Percentiles rank a stretch among this genome's conserved stretches.
Evolutionary conservation across 2,888 invertebrate genomes (phyloP).

Genomic region (Limnephilus marmoratus): DNA sequence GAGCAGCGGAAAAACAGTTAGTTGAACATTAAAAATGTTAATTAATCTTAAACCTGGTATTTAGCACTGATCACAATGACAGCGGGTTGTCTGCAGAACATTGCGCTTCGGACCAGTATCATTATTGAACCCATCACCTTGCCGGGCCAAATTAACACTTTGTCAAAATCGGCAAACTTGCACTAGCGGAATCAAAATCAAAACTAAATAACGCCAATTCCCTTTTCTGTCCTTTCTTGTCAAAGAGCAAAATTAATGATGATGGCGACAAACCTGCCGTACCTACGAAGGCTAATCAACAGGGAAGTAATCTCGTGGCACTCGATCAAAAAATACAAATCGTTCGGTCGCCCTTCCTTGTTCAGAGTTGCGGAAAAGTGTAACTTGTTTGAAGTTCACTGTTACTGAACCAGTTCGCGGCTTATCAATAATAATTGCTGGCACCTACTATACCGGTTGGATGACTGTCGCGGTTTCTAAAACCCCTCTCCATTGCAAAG

Average conservation of each 20-base stretch:
- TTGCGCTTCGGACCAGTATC: neutral
- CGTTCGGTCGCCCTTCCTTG: neutral
- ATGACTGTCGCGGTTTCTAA: constrained; percentile 22
- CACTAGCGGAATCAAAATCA: neutral
- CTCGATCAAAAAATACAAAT: constrained; percentile 16
- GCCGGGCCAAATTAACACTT: neutral
- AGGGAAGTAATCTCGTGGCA: neutral
- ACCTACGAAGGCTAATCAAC: neutral
- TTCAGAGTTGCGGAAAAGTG: neutral
- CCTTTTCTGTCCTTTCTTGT: neutral
- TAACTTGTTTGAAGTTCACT: constrained; percentile 12
- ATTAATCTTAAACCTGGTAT: constrained; percentile 34
- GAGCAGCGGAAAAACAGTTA: neutral
- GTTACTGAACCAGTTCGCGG: neutral
- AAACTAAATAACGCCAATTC: neutral
- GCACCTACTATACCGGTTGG: constrained; percentile 26
- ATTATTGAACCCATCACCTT: neutral
- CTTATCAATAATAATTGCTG: neutral
- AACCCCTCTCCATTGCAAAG: constrained; percentile 39
- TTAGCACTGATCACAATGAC: neutral
- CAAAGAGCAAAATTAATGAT: constrained; percentile 15
- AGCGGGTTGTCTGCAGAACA: neutral
- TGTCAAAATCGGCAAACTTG: neutral
- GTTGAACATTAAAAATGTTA: neutral
- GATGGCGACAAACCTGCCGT: constrained; percentile 32